Evolutionary conservation across 2,888 invertebrate species (phyloP), one percentile per base, ranked within the genome.

Genomic region (Parnassius orleans): DNA sequence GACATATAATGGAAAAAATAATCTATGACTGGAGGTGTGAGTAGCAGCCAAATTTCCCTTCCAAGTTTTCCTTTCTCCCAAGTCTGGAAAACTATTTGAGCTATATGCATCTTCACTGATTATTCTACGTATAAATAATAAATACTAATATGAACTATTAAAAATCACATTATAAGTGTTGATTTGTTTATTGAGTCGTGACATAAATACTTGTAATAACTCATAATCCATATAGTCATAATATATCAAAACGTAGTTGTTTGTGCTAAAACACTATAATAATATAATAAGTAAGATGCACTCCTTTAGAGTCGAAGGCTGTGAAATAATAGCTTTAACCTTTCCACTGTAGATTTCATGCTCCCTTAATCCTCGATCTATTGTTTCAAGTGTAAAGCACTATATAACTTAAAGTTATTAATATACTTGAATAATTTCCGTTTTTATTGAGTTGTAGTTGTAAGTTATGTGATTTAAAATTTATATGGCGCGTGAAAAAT

Each of bases 251-350:
- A 56, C 42, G 24, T 51, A 62, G 62, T 19, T 15, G 44, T 53
- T 57, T 54, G 47, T 50, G 44, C 14, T 57, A 48, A 53, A 53
- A 44, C n/a, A 60, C 24, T 42, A 61, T 61, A 53, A 58, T 60
- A n/a, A 19, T 41, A 41, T 41, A 14, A 53, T 54, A 60, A 65
- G 63, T 68, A 65, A 60, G 61, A 72, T 70, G 81, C 86, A 86
- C 84, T 87, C 81, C 84, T 86, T 73, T 75, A 78, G 76, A 80
- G 84, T 84, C 83, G 79, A 88, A 83, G 90, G 90, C 90, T 91
- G 90, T 91, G 90, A 90, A 79, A 79, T 84, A 79, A 81, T 85
- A 90, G 90, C 90, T 91, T 91, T 91, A 90, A 90, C 86, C 87
- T 85, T 71, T 70, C 80, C 86, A 81, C 71, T 84, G 80, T 89